Percentiles rank a stretch among this genome's conserved stretches.
phyloP scores from a whole-genome alignment of 2,888 invertebrate genomes.

The Hirtodrosophila duncani region DNA sequence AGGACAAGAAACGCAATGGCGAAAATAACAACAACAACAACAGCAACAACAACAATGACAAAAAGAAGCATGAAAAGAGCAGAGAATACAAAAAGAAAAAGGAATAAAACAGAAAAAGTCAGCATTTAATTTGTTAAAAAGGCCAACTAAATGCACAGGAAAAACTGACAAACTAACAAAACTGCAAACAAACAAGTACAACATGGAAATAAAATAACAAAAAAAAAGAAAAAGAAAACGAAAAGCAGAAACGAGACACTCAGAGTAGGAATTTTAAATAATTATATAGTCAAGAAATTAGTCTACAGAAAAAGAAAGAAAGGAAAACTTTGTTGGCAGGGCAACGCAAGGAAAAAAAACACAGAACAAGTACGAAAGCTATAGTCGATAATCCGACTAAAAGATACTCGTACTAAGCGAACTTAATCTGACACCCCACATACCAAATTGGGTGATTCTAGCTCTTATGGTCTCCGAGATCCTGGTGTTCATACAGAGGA shows the following conservation, averaged over 20 bases:
- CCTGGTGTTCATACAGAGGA: no score
- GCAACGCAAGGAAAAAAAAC: constrained; percentile 22
- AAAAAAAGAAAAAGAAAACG: constrained; percentile 1
- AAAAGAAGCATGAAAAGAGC: no score
- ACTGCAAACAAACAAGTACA: constrained; percentile 31
- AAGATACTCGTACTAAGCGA: no score
- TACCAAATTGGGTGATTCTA: no score
- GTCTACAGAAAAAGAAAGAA: constrained; percentile 25
- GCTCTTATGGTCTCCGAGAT: no score
- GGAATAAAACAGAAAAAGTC: constrained; percentile 63
- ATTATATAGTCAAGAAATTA: constrained; percentile 69
- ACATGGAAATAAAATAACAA: constrained; percentile 4
- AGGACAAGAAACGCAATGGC: no score
- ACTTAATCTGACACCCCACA: no score
- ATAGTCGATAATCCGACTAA: no score
- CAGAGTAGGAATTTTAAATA: constrained; percentile 37
- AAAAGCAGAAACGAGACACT: background rate
- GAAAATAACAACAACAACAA: no score
- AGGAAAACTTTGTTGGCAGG: constrained; percentile 61
- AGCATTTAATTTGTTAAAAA: constrained; percentile 77
- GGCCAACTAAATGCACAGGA: constrained; percentile 56
- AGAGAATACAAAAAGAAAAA: no score
- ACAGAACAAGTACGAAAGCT: no score
- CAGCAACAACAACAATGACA: no score
- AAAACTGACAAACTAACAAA: constrained; percentile 24